Evolutionary conservation across 2,888 invertebrate species (phyloP), one percentile per base, ranked within the genome.

Genomic region (Odiellus spinosus): DNA sequence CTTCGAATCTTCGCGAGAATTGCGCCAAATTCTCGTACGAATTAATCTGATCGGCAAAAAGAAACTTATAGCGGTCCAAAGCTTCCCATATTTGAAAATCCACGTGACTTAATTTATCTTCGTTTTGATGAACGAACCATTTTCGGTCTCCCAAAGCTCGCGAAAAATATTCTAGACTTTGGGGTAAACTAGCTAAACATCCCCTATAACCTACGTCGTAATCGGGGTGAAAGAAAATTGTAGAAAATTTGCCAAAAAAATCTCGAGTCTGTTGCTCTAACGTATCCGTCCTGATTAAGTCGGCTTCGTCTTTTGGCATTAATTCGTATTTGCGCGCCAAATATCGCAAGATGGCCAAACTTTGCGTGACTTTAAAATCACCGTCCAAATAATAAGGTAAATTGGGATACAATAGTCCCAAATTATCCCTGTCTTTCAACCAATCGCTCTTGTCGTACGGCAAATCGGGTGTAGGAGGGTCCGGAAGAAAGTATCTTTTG

Each of bases 41-140:
- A 15, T 63, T 59, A 11, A 68, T 52, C 32, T 58, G 58, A 5
- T 55, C 59, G 2, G 62, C 58, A 3, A 59, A 57, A 56, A 69
- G 59, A 2, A 61, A 42, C 32, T 57, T 55, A 42, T 63, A 63
- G 45, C 66, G 63, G 48, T 67, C 66, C 36, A 69, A 53, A 32
- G 64, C 53, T 49, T 69, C 69, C 50, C 68, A 69, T 51, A 67
- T 59, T 4, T 60, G 55, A 53, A 69, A 69, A 52, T 69, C 69
- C 11, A 60, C 62, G 39, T 62, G 62, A 0, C 65, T 65, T 5
- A 63, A 47, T 65, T 39, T 38, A 17, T 49, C 47, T n/a, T n/a
- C n/a, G n/a, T n/a, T n/a, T 8, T 4, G 26, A 26, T 26, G 8
- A 33, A 42, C 45, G 38, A 68, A 64, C 59, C 59, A 69, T 26